Evolutionary conservation across 2,797 vertebrate genomes (phyloP).

Genomic region (Leontocebus nigricollis): DNA sequence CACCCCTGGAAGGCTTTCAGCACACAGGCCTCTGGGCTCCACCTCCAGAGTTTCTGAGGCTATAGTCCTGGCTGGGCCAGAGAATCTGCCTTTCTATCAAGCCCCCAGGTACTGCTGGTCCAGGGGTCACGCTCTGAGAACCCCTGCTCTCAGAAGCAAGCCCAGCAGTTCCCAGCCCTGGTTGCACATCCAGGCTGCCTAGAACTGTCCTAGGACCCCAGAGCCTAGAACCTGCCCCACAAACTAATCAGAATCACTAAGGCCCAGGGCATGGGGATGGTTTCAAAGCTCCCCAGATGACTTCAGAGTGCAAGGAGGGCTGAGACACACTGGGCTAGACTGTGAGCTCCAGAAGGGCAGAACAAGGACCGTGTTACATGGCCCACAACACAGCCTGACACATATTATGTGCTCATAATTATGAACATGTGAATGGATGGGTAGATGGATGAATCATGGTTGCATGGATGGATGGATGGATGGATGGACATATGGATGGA

Average conservation of each 20-base stretch:
- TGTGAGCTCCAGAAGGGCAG: background rate
- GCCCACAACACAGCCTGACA: background rate
- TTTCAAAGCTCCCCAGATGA: background rate
- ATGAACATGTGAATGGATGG: background rate
- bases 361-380: rapidly evolving
- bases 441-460: background rate
- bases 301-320: no score
- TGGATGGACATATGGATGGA: no score
- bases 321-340: background rate
- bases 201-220: background rate
- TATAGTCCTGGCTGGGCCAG: no score
- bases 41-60: background rate
- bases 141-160: background rate
- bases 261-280: rapidly evolving
- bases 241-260: background rate
- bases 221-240: rapidly evolving
- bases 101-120: no score
- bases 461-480: background rate
- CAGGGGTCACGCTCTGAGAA: background rate
- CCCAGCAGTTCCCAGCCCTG: background rate
- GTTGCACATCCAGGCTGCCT: background rate
- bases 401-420: rapidly evolving
- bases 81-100: background rate
- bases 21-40: background rate
- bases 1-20: background rate